Evolutionary conservation across 2,888 invertebrate genomes (phyloP), one percentile per base, ranked within the genome.

Genomic region (Platypus cylindrus): DNA sequence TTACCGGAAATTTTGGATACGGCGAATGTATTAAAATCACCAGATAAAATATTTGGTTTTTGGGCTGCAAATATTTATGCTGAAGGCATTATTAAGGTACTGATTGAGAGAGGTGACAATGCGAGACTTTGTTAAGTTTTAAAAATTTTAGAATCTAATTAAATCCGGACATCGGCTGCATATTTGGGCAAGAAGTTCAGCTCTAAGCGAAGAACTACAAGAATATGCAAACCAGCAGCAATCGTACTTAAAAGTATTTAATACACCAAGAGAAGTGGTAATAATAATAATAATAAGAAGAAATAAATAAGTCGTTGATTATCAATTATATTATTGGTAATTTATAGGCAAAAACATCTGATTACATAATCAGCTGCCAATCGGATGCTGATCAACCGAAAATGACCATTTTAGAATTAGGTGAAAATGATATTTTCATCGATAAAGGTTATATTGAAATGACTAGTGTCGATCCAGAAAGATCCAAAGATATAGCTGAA

Each of bases 361-460:
- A 95, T 59, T 85, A 95, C 46, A 91, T 90, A 31, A 94, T 95
- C 63, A 87, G 87, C 5, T 95, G 94, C 59, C 87, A 95, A 8
- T 78, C 93, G 1, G 91, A 94, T 65, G 87, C 93, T 3, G 78
- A 82, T 51, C 90, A 87, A 34, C 85, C 90, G 34, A 91, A 90
- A 68, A 59, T 89, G 87, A 80, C 93, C 68, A 89, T 95, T 17
- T 90, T 90, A 66, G 91, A 91, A 23, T 89, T 89, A 54, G 94
- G 94, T 2, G 83, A 85, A 55, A 60, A 68, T n/a, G 5, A 7
- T 5, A 20, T 7, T 20, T 20, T 20, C 9, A 7, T 20, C 7
- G 71, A 70, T 15, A 95, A 94, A 61, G 87, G 89, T 33, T 94
- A 89, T 62, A 87, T 95, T 9, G 93, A 94, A 66, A 90, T 95